Conservation (phyloP, 2,888 invertebrate species). For the Drosophila siamana region DNA sequence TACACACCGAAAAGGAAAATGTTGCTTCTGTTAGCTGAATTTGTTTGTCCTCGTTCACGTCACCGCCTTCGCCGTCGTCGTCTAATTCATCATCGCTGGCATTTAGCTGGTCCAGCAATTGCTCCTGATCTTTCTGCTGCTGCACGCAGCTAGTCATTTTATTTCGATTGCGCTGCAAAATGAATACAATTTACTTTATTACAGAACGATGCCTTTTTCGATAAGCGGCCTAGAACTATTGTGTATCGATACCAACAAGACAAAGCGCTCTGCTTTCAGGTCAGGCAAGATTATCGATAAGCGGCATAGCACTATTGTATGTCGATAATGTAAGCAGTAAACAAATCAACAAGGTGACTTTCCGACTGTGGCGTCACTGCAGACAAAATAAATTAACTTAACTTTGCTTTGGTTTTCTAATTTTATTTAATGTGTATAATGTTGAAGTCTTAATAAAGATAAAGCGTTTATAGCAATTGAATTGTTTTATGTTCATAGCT, state of each 20-base stretch:
- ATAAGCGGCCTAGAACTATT: conserved; percentile 18
- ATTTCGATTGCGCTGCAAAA: conserved; percentile 29
- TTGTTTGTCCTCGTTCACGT: conserved; percentile 46
- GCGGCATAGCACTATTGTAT: conserved; percentile 10
- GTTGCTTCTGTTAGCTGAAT: conserved; percentile 64
- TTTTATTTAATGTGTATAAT: neutral
- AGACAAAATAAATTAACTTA: no score
- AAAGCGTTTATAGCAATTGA: neutral
- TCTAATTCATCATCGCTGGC: conserved; percentile 71
- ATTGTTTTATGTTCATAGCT: neutral
- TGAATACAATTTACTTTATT: conserved; percentile 35
- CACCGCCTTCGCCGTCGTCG: conserved; percentile 47
- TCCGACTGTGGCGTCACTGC: neutral
- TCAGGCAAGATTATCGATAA: conserved; percentile 2
- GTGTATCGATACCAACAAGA: conserved; percentile 1
- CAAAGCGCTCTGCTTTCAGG: conserved; percentile 32
- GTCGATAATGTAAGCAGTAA: neutral
- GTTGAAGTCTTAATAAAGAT: neutral
- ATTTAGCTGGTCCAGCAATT: conserved; percentile 61
- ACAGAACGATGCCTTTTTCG: conserved; percentile 30
- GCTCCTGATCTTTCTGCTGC: conserved; percentile 73
- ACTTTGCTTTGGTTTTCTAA: neutral
- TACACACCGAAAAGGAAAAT: conserved; percentile 80
- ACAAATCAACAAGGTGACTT: conserved; percentile 18
- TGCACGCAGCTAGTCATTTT: conserved; percentile 79